phyloP scores from a whole-genome alignment of 2,888 invertebrate genomes.

The Metallyticus violacea region DNA sequence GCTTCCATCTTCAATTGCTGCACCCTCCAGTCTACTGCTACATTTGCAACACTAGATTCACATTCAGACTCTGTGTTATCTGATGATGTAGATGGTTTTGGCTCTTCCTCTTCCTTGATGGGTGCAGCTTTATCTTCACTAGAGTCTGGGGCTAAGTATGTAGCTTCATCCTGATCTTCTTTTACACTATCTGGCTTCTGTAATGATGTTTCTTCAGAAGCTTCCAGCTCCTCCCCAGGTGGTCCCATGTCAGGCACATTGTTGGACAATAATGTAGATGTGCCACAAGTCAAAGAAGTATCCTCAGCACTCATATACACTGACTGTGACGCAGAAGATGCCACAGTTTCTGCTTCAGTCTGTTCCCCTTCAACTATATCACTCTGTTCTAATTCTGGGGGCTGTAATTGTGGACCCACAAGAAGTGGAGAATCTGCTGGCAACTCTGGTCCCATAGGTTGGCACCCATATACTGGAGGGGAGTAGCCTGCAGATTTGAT shows the following conservation, averaged over 20 bases:
- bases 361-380: neutral
- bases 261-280: constrained; percentile 22
- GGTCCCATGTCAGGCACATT: constrained; percentile 28
- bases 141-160: constrained; percentile 26
- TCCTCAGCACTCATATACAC: neutral
- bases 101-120: neutral
- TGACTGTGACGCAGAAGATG: neutral
- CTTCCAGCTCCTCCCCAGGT: constrained; percentile 27
- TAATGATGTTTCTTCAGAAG: neutral
- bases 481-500: neutral
- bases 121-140: constrained; percentile 13
- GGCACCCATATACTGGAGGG: neutral
- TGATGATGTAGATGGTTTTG: neutral
- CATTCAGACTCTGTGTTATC: neutral
- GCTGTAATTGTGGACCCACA: constrained; percentile 20
- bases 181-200: constrained; percentile 1
- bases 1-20: neutral
- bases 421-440: neutral
- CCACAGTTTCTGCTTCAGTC: neutral
- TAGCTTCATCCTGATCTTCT: neutral
- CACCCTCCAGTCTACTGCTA: neutral
- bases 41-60: neutral
- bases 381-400: neutral
- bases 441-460: constrained; percentile 11
- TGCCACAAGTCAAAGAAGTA: neutral